phyloP scores from a whole-genome alignment of 2,888 invertebrate genomes.

The Dynastes hyllus region DNA sequence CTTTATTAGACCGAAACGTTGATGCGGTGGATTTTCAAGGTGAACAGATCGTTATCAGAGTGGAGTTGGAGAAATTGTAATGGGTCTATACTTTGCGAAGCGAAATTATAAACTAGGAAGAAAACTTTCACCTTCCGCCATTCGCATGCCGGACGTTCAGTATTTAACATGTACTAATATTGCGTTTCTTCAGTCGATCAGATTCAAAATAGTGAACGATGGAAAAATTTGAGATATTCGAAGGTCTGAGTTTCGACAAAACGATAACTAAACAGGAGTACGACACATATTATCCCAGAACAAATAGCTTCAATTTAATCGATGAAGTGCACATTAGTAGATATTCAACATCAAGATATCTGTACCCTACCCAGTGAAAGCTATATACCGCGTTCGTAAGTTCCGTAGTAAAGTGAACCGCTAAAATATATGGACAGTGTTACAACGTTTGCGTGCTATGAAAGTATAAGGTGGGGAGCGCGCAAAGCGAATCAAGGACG shows the following conservation, averaged over 20 bases:
- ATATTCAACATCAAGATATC: no score
- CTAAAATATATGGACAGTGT: no score
- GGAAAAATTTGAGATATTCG: slow-evolving; percentile 28
- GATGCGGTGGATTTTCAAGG: slow-evolving; percentile 54
- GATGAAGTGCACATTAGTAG: no score
- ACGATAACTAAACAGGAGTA: no score
- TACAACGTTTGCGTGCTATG: no score
- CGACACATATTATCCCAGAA: no score
- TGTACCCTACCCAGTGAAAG: slow-evolving; percentile 12
- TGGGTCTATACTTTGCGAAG: slow-evolving; percentile 2
- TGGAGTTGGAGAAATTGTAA: slow-evolving; percentile 59
- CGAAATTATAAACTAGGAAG: background rate
- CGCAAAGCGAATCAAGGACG: no score
- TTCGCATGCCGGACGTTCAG: slow-evolving; percentile 39
- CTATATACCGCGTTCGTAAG: no score
- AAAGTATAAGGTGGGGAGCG: no score
- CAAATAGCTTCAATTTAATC: no score
- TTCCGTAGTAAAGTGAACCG: no score
- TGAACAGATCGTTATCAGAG: slow-evolving; percentile 48
- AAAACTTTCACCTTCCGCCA: slow-evolving; percentile 20
- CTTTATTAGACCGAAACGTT: no score
- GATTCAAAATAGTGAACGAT: slow-evolving; percentile 17
- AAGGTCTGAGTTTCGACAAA: background rate
- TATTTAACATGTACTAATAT: slow-evolving; percentile 36
- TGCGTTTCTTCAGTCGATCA: slow-evolving; percentile 25